Percentiles rank a stretch among this genome's conserved stretches.
phyloP scores from a whole-genome alignment of 2,113 vertebrate genomes.

The Zingel zingel region DNA sequence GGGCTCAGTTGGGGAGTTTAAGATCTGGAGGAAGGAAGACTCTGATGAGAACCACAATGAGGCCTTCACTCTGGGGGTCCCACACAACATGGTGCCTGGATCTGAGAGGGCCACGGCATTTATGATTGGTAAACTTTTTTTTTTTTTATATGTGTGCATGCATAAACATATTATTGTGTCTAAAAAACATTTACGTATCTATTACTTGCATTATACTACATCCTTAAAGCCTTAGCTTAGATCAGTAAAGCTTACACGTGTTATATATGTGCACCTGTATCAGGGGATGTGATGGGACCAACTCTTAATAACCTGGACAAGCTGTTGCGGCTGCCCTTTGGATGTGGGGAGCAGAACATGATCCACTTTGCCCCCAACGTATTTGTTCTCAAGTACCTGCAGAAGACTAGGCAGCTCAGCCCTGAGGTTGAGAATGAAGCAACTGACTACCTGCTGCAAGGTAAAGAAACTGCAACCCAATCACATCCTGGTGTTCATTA shows the following conservation, averaged over 20 bases:
- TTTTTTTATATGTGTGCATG: not conserved
- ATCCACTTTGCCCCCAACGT: conserved; percentile 96
- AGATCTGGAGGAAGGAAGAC: conserved; percentile 95
- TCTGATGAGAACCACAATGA: conserved; percentile 96
- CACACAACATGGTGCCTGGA: conserved; percentile 92
- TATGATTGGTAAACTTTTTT: conserved; percentile 88
- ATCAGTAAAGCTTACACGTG: not conserved
- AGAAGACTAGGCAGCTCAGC: conserved; percentile 92
- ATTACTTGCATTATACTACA: not conserved
- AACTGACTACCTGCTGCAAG: conserved; percentile 89
- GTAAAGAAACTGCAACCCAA: conserved; percentile 34
- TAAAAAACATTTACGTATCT: not conserved
- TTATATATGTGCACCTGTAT: conserved; percentile 13
- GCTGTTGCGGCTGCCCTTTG: conserved; percentile 91
- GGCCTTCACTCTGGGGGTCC: conserved; percentile 93
- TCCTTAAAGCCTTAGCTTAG: not conserved
- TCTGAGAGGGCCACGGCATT: conserved; percentile 92
- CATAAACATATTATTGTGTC: not conserved
- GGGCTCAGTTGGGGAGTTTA: conserved; percentile 95
- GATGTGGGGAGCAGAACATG: conserved; percentile 97
- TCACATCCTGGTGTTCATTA: not conserved
- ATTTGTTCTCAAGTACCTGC: conserved; percentile 94
- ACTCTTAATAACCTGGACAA: conserved; percentile 92
- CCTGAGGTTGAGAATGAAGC: conserved; percentile 91
- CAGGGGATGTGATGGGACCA: conserved; percentile 96